Percentiles rank a stretch among this genome's conserved stretches.
Evolutionary conservation across 2,797 vertebrate species (phyloP).

Genomic region (Chelon auratus): DNA sequence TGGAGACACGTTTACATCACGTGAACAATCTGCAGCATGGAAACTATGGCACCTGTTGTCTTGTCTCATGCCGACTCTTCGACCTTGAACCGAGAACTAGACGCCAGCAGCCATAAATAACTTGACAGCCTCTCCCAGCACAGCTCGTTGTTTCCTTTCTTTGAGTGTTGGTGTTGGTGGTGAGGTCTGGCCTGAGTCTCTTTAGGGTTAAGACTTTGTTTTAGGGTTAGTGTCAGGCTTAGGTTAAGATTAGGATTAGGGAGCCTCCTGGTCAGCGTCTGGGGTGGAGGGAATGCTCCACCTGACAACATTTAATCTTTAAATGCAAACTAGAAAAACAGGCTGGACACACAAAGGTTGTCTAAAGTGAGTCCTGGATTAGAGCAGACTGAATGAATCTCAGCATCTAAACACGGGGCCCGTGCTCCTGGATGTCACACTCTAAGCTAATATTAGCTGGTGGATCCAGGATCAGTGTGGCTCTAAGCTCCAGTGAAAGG

Average conservation of each 20-base stretch:
- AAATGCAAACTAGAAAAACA: too few species aligned
- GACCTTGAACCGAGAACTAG: slow-evolving; percentile 57
- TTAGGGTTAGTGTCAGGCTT: too few species aligned
- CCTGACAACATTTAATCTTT: too few species aligned
- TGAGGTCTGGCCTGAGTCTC: neutral
- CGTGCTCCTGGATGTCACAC: slow-evolving; percentile 32
- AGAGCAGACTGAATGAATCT: neutral
- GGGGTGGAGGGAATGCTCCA: too few species aligned
- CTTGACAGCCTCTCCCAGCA: slow-evolving; percentile 4
- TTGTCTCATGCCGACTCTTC: slow-evolving; percentile 20
- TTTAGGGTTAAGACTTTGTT: too few species aligned
- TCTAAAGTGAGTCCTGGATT: neutral
- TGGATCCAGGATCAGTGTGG: slow-evolving; percentile 43
- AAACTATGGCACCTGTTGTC: slow-evolving; percentile 65
- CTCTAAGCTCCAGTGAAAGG: slow-evolving; percentile 66
- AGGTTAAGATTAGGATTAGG: too few species aligned
- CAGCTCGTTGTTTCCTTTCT: slow-evolving; percentile 5
- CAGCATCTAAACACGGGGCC: slow-evolving; percentile 1
- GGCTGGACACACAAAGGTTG: neutral
- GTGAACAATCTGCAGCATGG: slow-evolving; percentile 26
- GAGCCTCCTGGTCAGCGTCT: too few species aligned
- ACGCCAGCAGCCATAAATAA: slow-evolving; percentile 45
- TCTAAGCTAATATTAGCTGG: slow-evolving; percentile 46
- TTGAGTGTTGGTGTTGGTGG: slow-evolving; percentile 18
- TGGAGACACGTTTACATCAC: slow-evolving; percentile 33